phyloP scores from a whole-genome alignment of 2,113 vertebrate genomes.

The Ictalurus furcatus region DNA sequence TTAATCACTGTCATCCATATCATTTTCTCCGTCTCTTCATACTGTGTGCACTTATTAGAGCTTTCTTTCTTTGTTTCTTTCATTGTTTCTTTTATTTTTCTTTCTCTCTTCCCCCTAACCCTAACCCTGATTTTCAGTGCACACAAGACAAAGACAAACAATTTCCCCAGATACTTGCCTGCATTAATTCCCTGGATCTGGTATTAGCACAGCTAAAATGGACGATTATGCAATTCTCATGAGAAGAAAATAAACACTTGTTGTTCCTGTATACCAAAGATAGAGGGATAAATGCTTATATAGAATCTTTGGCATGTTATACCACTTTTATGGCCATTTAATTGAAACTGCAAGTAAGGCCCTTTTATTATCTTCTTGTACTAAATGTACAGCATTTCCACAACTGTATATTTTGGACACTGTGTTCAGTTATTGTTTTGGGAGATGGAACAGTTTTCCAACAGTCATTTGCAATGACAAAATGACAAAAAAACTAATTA shows the following conservation, averaged over 20 bases:
- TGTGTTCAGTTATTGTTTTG: not conserved
- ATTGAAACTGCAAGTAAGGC: not conserved
- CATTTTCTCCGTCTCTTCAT: not conserved
- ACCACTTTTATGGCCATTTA: not conserved
- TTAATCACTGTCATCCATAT: not conserved
- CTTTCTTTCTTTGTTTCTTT: not conserved
- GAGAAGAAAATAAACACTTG: constrained; percentile 16
- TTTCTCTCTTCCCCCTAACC: not conserved
- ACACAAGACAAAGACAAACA: constrained; percentile 3
- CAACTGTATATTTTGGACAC: not conserved
- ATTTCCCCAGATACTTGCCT: not conserved
- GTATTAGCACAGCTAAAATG: constrained; percentile 7
- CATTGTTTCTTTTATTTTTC: not conserved
- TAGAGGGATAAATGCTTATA: not conserved
- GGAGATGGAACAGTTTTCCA: not conserved
- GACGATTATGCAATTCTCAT: constrained; percentile 22
- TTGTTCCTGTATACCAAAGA: not conserved
- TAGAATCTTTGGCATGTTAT: not conserved
- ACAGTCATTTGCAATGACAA: not conserved
- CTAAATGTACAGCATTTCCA: not conserved
- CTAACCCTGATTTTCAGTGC: not conserved
- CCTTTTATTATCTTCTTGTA: not conserved
- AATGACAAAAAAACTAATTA: no score
- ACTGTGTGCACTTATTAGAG: not conserved
- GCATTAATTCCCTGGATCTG: not conserved